Conservation (phyloP, 1,140 invertebrate species). For the Acromyrmex heyeri region DNA sequence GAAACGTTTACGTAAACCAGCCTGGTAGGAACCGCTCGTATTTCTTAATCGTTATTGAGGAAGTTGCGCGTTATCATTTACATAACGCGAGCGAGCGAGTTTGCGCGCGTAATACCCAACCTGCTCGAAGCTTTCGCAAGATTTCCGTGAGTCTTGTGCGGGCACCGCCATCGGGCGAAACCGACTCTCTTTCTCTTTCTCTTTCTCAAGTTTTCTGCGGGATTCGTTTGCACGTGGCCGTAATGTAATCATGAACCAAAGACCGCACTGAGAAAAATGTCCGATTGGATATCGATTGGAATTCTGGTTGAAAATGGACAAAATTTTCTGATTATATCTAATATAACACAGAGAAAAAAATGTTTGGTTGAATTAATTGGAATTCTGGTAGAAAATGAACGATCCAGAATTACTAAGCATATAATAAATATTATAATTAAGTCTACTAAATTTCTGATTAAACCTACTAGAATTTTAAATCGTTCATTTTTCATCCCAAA, state of each 20-base stretch:
- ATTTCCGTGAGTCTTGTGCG: slow-evolving; percentile 41
- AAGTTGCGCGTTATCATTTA: slow-evolving; percentile 76
- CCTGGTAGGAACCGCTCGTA: slow-evolving; percentile 66
- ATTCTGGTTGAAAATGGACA: too few species aligned
- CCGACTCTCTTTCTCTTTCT: slow-evolving; percentile 29
- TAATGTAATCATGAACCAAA: not conserved
- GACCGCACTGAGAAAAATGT: not conserved
- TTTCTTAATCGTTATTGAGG: slow-evolving; percentile 76
- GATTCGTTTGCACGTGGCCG: not conserved
- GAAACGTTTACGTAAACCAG: slow-evolving; percentile 59
- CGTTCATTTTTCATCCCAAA: too few species aligned
- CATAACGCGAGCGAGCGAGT: slow-evolving; percentile 65
- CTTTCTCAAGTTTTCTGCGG: slow-evolving; percentile 31
- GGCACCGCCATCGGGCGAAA: slow-evolving; percentile 19
- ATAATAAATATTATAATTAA: too few species aligned
- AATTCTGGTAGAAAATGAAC: too few species aligned
- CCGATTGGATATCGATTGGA: too few species aligned
- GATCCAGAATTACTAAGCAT: too few species aligned
- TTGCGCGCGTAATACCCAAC: slow-evolving; percentile 54
- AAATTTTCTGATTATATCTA: too few species aligned
- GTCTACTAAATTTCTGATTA: too few species aligned
- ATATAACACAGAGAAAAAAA: too few species aligned
- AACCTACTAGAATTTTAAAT: too few species aligned
- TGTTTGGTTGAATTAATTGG: too few species aligned
- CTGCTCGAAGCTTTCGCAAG: slow-evolving; percentile 56